These are phyloP conservation scores for Colinus virginianus DNA, from an alignment of 2,113 vertebrate genomes.

Conservation along the genomic window DNA sequence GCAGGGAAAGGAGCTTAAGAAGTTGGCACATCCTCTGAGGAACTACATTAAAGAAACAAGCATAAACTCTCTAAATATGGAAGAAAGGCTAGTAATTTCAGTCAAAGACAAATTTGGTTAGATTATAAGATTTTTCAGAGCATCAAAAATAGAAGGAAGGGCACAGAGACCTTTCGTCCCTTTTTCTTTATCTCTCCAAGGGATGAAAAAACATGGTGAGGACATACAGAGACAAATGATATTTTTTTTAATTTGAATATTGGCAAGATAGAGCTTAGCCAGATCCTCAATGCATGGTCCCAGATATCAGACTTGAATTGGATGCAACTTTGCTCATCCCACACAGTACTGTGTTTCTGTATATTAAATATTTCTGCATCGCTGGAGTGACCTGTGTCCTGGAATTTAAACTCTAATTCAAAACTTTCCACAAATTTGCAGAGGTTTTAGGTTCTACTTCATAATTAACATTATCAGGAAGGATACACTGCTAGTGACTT, in stretches of 20 bases:
- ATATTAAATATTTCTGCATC: not conserved
- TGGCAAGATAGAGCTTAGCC: not conserved
- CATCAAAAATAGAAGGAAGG: not conserved
- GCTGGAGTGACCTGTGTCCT: not conserved
- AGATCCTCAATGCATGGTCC: not conserved
- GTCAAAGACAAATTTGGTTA: not conserved
- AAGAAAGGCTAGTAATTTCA: not conserved
- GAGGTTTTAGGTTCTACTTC: not conserved
- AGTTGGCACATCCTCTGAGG: conserved; percentile 12
- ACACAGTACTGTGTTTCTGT: not conserved
- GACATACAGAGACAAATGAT: not conserved
- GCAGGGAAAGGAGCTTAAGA: conserved; percentile 3
- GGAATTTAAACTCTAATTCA: not conserved
- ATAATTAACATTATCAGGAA: not conserved
- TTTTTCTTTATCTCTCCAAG: not conserved
- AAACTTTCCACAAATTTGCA: not conserved
- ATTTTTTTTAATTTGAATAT: not conserved
- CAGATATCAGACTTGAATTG: not conserved
- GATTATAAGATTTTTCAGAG: not conserved
- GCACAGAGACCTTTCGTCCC: not conserved
- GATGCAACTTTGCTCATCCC: not conserved
- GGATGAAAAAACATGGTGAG: not conserved
- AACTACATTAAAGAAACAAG: not conserved
- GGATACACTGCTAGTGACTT: not conserved
- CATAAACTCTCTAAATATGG: not conserved